phyloP scores from a whole-genome alignment of 2,797 vertebrate genomes.

The Pyrocephalus nanus region DNA sequence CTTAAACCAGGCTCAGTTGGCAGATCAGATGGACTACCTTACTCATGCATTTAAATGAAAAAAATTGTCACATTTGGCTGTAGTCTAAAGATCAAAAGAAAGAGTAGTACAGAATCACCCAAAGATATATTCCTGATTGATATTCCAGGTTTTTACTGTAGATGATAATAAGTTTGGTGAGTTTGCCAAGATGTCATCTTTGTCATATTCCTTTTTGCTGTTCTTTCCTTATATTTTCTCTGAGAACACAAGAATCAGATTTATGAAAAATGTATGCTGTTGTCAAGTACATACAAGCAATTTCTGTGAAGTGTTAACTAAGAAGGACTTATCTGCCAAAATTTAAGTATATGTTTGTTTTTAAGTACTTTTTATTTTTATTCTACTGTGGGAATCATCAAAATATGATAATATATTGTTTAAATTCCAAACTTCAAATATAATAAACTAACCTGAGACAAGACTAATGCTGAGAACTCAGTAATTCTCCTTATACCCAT shows the following conservation, averaged over 20 bases:
- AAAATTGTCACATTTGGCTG: background rate
- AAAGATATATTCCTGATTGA: background rate
- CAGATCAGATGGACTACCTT: background rate
- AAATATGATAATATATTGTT: conserved; percentile 68
- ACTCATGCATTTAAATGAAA: background rate
- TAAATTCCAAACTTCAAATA: conserved; percentile 66
- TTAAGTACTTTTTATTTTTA: conserved; percentile 66
- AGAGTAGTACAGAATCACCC: background rate
- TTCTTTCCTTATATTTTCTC: conserved; percentile 50
- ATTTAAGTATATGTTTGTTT: conserved; percentile 58
- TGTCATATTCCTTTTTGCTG: conserved; percentile 60
- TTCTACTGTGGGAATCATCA: conserved; percentile 64
- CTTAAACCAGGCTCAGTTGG: background rate
- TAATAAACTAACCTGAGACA: conserved; percentile 60
- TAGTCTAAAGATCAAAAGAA: background rate
- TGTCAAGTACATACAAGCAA: conserved; percentile 69
- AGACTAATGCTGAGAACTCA: conserved; percentile 57
- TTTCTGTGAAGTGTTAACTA: conserved; percentile 73
- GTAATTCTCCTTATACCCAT: conserved; percentile 25
- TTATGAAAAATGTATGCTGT: conserved; percentile 75
- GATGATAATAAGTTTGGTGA: conserved; percentile 33
- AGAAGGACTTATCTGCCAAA: conserved; percentile 73
- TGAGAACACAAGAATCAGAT: conserved; percentile 65
- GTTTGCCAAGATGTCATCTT: conserved; percentile 52
- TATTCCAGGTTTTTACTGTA: conserved; percentile 12